phyloP scores from a whole-genome alignment of 2,888 invertebrate species.

The Amaurobius ferox region DNA sequence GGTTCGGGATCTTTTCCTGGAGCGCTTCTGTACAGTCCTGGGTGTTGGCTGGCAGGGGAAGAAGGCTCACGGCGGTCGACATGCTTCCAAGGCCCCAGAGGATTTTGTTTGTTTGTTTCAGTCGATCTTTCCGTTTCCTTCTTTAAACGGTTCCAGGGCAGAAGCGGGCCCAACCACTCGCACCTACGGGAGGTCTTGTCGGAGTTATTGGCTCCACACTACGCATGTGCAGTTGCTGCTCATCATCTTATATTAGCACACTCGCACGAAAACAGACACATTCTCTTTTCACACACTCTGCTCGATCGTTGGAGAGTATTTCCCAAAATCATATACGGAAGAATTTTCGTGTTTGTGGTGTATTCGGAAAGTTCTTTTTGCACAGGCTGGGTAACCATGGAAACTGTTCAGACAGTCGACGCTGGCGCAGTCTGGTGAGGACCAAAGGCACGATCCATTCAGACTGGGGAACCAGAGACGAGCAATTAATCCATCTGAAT shows the following conservation, averaged over 20 bases:
- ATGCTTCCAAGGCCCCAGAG: constrained; percentile 24
- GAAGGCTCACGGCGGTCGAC: constrained; percentile 18
- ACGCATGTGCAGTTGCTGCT: constrained; percentile 12
- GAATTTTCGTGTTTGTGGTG: constrained; percentile 16
- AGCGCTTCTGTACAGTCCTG: constrained; percentile 7
- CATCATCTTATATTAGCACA: neutral
- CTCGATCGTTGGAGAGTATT: neutral
- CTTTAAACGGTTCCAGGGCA: constrained; percentile 18
- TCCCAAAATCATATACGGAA: neutral
- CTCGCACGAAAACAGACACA: neutral
- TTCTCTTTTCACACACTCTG: neutral
- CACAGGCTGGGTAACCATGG: neutral
- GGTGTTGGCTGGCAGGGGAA: constrained; percentile 7
- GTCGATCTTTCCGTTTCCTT: constrained; percentile 17
- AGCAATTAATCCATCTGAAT: neutral
- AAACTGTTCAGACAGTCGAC: constrained; percentile 19
- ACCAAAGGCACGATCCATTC: neutral
- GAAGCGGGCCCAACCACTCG: constrained; percentile 20
- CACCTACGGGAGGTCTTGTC: constrained; percentile 18
- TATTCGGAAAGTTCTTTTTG: constrained; percentile 3
- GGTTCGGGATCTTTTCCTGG: neutral
- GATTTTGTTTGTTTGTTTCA: constrained; percentile 27
- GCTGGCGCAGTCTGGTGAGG: constrained; percentile 21
- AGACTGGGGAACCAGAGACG: neutral
- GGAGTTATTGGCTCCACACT: constrained; percentile 22